Evolutionary conservation across 2,797 vertebrate genomes (phyloP).

Genomic region (Molothrus aeneus): DNA sequence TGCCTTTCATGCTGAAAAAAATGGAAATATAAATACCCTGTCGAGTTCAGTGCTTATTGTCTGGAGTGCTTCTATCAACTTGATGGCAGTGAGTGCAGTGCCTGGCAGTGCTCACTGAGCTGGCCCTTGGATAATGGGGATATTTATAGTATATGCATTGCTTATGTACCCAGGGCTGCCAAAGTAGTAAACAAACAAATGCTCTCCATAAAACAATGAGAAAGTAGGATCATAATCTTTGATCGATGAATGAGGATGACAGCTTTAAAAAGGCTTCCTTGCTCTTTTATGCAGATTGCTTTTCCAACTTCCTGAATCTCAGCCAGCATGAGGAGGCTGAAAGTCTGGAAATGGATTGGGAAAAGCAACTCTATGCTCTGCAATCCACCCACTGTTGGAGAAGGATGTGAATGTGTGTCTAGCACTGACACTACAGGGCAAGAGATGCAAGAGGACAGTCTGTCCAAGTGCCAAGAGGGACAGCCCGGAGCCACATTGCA

Average conservation of each 20-base stretch:
- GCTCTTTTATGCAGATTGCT: constrained; percentile 45
- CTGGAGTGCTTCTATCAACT: constrained; percentile 36
- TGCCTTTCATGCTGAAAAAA: not conserved
- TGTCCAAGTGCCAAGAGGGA: accelerated
- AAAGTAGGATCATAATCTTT: constrained; percentile 64
- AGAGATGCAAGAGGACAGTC: not conserved
- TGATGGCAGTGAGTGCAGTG: not conserved
- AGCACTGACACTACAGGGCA: not conserved
- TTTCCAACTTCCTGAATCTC: constrained; percentile 33
- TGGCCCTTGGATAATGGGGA: constrained; percentile 12
- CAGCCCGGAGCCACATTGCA: not conserved
- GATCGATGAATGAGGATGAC: constrained; percentile 52
- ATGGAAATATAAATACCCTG: not conserved
- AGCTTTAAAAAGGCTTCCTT: constrained; percentile 56
- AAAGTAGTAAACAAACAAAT: constrained; percentile 69
- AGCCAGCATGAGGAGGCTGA: not conserved
- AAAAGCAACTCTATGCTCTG: not conserved
- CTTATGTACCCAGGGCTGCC: constrained; percentile 40
- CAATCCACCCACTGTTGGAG: accelerated
- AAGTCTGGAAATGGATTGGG: not conserved
- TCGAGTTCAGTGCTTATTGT: not conserved
- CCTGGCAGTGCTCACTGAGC: not conserved
- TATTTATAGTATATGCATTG: constrained; percentile 56
- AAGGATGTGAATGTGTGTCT: not conserved
- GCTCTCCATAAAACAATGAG: constrained; percentile 61